Conservation (phyloP, 2,113 vertebrate genomes). For the Hemichromis elongatus region DNA sequence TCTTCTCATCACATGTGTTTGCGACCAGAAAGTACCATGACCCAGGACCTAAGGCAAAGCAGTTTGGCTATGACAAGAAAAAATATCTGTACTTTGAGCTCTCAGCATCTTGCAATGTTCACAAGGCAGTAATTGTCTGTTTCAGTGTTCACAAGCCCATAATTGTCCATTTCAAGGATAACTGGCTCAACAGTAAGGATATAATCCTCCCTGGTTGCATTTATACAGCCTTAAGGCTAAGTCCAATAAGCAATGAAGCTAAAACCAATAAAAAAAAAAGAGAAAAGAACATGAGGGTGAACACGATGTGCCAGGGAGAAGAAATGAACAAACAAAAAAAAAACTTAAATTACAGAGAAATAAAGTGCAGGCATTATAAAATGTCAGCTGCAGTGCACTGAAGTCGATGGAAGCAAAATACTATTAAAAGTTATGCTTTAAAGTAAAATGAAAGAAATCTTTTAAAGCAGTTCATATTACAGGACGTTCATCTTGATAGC, state of each 20-base stretch:
- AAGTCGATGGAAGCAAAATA: not conserved
- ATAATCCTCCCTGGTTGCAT: slow-evolving; percentile 27
- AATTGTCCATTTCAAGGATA: slow-evolving; percentile 41
- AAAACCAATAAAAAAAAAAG: not conserved
- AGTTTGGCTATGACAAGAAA: not conserved
- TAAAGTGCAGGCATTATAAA: not conserved
- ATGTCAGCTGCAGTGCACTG: not conserved
- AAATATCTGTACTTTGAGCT: not conserved
- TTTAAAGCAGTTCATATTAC: not conserved
- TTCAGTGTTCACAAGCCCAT: slow-evolving; percentile 19
- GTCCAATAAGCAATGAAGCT: not conserved
- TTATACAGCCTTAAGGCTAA: slow-evolving; percentile 7
- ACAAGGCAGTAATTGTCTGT: slow-evolving; percentile 20
- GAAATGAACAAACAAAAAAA: not conserved
- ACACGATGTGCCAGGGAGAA: not conserved
- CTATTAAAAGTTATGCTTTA: not conserved
- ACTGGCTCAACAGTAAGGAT: slow-evolving; percentile 7
- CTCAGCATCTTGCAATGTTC: not conserved
- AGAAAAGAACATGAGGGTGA: not conserved
- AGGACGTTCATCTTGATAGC: not conserved
- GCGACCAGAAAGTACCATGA: slow-evolving; percentile 9
- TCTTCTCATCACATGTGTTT: slow-evolving; percentile 6
- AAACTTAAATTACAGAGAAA: not conserved
- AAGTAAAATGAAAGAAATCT: not conserved
- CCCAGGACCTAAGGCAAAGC: not conserved